Evolutionary conservation across 2,888 invertebrate species (phyloP).

Genomic region (Lasius fuliginosus): DNA sequence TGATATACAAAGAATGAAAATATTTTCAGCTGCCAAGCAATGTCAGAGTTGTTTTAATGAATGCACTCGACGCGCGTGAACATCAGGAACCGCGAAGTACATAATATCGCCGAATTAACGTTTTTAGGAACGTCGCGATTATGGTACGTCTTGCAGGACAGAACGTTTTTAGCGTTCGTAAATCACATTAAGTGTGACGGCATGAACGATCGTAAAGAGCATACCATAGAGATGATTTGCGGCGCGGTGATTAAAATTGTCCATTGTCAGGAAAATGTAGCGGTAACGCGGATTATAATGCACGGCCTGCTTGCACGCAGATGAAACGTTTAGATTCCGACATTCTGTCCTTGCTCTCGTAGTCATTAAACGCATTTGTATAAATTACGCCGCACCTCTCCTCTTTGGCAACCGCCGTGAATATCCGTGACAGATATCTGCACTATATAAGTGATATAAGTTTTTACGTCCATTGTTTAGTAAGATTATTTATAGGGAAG

Average conservation of each 20-base stretch:
- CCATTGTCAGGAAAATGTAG: conserved; percentile 31
- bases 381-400: conserved; percentile 12
- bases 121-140: background rate
- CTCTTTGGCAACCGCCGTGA: background rate
- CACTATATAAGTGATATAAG: background rate
- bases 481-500: background rate
- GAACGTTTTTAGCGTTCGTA: conserved; percentile 23
- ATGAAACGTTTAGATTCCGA: conserved; percentile 17
- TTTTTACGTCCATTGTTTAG: background rate
- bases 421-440: background rate
- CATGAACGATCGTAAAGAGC: conserved; percentile 5
- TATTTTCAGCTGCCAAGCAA: background rate
- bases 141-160: background rate
- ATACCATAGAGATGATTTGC: conserved; percentile 13
- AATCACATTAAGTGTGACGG: conserved; percentile 18
- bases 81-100: background rate
- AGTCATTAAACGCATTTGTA: conserved; percentile 12
- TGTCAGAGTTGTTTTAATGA: background rate
- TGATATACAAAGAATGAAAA: background rate
- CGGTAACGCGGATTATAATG: background rate
- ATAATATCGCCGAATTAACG: background rate
- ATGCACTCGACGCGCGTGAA: background rate
- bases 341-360: background rate
- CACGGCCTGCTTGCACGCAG: background rate
- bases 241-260: conserved; percentile 25